phyloP scores from a whole-genome alignment of 2,113 vertebrate species.

The Zapus hudsonius region DNA sequence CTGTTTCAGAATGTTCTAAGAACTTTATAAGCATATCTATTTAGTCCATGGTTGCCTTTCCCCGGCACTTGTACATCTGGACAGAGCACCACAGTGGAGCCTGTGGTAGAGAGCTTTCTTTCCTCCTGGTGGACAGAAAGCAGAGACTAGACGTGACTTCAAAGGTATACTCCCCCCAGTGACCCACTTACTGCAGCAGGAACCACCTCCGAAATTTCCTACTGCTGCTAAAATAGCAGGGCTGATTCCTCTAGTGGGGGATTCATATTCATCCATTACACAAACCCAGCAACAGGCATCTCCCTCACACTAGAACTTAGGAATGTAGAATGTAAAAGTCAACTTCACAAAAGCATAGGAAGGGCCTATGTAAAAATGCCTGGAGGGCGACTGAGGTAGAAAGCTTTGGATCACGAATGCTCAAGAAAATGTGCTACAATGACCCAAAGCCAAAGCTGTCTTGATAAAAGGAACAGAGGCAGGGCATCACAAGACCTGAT shows the following conservation, averaged over 20 bases:
- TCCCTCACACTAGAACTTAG: not conserved
- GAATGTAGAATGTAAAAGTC: not conserved
- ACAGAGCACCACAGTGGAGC: too few species aligned
- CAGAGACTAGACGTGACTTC: too few species aligned
- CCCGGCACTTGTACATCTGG: too few species aligned
- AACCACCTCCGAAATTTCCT: not conserved
- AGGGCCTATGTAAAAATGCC: too few species aligned
- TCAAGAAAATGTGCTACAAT: not conserved
- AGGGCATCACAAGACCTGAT: accelerated
- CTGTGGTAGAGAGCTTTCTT: too few species aligned
- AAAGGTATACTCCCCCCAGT: not conserved
- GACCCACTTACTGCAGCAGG: not conserved
- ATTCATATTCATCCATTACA: too few species aligned
- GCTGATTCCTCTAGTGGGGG: not conserved
- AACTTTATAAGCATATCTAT: too few species aligned
- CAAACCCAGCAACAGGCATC: not conserved
- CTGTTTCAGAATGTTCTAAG: too few species aligned
- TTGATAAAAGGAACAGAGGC: too few species aligned
- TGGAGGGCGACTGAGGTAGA: not conserved
- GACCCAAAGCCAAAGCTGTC: not conserved
- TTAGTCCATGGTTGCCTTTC: too few species aligned
- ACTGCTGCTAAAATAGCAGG: not conserved
- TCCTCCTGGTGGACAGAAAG: too few species aligned
- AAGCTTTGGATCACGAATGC: not conserved
- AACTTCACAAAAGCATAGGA: too few species aligned